Evolutionary conservation across 2,113 vertebrate genomes (phyloP), one percentile per base, ranked within the genome.

Genomic region (Clarias macrocephalus): DNA sequence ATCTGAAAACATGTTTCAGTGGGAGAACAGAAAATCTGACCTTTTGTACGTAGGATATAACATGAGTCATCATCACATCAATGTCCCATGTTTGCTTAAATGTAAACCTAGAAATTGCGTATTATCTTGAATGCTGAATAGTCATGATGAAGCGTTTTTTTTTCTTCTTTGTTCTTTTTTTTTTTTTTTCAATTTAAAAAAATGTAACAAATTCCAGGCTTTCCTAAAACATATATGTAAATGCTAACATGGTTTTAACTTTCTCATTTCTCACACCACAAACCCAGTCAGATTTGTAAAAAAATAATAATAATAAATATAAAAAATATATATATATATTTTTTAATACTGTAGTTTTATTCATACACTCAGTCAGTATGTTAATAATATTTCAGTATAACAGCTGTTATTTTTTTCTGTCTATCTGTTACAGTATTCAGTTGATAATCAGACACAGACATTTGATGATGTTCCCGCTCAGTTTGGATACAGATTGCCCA

Each of bases 391-490:
- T 28, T 57, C 76, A 56, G 9, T 80, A 21, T 59, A 76, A 42
- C 37, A 15, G 59, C 18, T 23, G 3, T 79, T 72, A 8, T 83
- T 8, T n/a, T 12, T 65, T 48, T 56, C 63, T 54, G 18, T 70
- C 10, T 93, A 85, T 93, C n/a, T 80, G 9, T 96, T 96, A 89
- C 93, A 99, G 98, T 97, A 97, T 91, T 96, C 97, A 23, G 96
- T 96, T 92, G 97, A 99, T 94, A 99, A 99, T 95, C 97, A 94
- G 92, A 97, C 98, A 0, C 95, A 96, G 89, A 98, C 93, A 73
- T 99, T 99, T 93, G 97, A 98, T 90, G 98, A 99, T 89, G 94
- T 98, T 1, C 97, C 98, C 85, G 97, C 98, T 83, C 95, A 97
- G 83, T 99, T 99, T 92, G 98, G 98, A 63, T 99, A 98, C 92